A percentile compares a stretch with the other conserved stretches of the same genome.
Conservation (phyloP, 1,140 invertebrate genomes). For the Drosophila carrolli region DNA sequence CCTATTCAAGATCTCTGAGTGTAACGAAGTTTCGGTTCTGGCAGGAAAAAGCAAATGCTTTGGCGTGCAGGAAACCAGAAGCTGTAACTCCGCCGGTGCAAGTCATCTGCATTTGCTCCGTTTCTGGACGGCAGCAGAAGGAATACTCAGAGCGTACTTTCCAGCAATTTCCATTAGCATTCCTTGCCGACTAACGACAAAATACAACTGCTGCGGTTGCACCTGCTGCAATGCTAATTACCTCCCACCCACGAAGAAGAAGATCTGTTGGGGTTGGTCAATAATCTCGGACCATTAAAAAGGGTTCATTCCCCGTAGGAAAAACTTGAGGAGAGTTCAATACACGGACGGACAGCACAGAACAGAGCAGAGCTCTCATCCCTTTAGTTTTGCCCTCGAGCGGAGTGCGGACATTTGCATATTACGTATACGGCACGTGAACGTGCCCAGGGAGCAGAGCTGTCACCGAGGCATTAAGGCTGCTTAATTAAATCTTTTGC, state of each 20-base stretch:
- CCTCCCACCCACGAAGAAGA: neutral
- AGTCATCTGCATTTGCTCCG: conserved; percentile 25
- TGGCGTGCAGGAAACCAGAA: conserved; percentile 1
- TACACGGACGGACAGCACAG: conserved; percentile 6
- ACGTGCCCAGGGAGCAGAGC: conserved; percentile 49
- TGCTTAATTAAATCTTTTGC: conserved; percentile 80
- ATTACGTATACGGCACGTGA: conserved; percentile 75
- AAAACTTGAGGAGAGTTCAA: conserved; percentile 15
- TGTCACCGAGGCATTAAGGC: conserved; percentile 57
- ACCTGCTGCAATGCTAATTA: conserved; percentile 66
- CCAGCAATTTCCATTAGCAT: conserved; percentile 20
- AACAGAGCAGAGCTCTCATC: neutral
- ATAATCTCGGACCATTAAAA: conserved; percentile 49
- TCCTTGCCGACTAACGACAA: conserved; percentile 7
- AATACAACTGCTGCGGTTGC: conserved; percentile 15
- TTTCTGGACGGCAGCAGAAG: neutral
- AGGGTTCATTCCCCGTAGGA: conserved; percentile 16
- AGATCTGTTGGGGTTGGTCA: neutral
- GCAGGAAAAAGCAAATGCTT: conserved; percentile 1
- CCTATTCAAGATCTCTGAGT: neutral
- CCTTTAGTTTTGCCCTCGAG: conserved; percentile 24
- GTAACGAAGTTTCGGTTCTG: conserved; percentile 9
- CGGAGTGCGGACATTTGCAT: conserved; percentile 64
- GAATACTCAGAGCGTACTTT: conserved; percentile 27
- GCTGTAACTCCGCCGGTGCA: conserved; percentile 18